Evolutionary conservation across 2,888 invertebrate genomes (phyloP), one percentile per base, ranked within the genome.

Genomic region (Phymatocera aterrima): DNA sequence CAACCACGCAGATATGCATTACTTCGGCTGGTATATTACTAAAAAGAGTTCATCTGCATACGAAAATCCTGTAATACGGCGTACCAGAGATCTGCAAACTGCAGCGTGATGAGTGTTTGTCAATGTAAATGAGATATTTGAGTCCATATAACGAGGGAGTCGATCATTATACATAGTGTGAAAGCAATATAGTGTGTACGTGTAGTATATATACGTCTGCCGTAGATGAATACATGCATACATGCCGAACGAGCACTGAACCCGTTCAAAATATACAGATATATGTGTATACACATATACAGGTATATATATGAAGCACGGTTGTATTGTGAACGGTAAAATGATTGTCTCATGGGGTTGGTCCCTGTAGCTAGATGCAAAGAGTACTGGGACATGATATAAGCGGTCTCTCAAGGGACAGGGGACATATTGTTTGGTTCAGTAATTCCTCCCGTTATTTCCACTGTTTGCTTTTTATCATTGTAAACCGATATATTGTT

Each of bases 391-490:
- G 64, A 64, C 64, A 64, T 34, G 68, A 43, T 68, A 68, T 68
- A 68, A 68, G 82, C 82, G 78, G 79, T 84, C 84, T 86, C 85
- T 86, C 85, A 79, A 83, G 85, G 84, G 87, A 86, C 87, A 75
- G 81, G 87, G 86, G 87, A 88, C 88, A 87, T 87, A 88, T 87
- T 88, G 88, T 88, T 88, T 87, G 88, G 87, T 87, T 87, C 87
- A 85, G 87, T 88, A 87, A 88, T 87, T 88, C 87, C 86, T 86
- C 84, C 81, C 84, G 87, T 88, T 88, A 87, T 88, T 87, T 87
- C 84, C 86, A 85, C 83, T 88, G 88, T 88, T 88, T 88, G 87
- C 87, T 88, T 88, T 88, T 88, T 88, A 88, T 88, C 87, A 87
- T 88, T 87, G 87, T 87, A 88, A 87, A 87, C 88, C 86, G 87